These are phyloP conservation scores for Zophobas atratus DNA, from an alignment of 1,140 invertebrate species.

Conservation along the genomic window DNA sequence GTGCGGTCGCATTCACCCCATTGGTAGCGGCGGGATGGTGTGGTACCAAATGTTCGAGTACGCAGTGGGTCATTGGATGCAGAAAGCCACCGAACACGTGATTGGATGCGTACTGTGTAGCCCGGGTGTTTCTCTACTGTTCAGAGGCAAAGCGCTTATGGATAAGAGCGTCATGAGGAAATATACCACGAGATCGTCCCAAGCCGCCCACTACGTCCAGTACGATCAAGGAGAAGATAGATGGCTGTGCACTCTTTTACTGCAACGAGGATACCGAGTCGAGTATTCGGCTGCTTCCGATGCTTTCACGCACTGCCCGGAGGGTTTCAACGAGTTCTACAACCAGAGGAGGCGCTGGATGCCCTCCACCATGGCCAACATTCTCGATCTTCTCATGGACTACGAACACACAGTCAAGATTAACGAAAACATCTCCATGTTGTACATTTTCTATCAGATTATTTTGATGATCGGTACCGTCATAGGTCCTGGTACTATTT, in stretches of 20 bases:
- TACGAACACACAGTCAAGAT: slow-evolving; percentile 82
- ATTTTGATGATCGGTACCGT: slow-evolving; percentile 81
- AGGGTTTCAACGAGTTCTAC: slow-evolving; percentile 91
- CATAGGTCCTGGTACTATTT: slow-evolving; percentile 88
- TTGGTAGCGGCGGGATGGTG: slow-evolving; percentile 90
- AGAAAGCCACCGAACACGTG: slow-evolving; percentile 96
- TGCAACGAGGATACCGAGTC: slow-evolving; percentile 89
- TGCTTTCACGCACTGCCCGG: slow-evolving; percentile 91
- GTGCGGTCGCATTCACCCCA: slow-evolving; percentile 93
- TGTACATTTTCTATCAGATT: slow-evolving; percentile 89
- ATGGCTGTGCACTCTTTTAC: slow-evolving; percentile 89
- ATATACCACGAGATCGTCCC: slow-evolving; percentile 86
- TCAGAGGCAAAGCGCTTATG: slow-evolving; percentile 90
- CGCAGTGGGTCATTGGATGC: slow-evolving; percentile 94
- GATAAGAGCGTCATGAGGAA: slow-evolving; percentile 92
- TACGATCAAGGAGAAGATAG: slow-evolving; percentile 93
- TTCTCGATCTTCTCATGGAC: slow-evolving; percentile 85
- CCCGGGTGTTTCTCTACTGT: slow-evolving; percentile 93
- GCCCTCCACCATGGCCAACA: slow-evolving; percentile 91
- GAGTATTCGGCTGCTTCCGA: slow-evolving; percentile 95
- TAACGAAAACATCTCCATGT: slow-evolving; percentile 89
- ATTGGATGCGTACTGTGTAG: slow-evolving; percentile 91
- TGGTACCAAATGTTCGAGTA: slow-evolving; percentile 97
- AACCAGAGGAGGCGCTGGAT: slow-evolving; percentile 92
- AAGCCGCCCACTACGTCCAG: slow-evolving; percentile 91